These are phyloP conservation scores for Galeopterus variegatus DNA, from an alignment of 2,113 vertebrate genomes.

Conservation along the genomic window DNA sequence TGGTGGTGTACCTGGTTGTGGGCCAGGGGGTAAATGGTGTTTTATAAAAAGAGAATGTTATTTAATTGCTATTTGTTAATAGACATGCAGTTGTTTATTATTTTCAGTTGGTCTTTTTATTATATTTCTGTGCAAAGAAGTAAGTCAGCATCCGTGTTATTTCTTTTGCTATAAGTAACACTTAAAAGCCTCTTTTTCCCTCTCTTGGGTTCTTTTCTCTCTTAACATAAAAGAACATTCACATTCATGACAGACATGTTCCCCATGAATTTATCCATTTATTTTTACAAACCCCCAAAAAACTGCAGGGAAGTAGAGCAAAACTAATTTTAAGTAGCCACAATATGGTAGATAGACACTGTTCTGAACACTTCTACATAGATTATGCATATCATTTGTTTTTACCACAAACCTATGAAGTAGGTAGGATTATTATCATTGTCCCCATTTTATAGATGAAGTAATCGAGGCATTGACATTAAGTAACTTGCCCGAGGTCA, in stretches of 20 bases:
- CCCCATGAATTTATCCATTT: not conserved
- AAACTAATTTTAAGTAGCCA: not conserved
- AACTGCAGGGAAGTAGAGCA: not conserved
- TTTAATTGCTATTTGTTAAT: conserved; percentile 39
- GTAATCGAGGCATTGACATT: conserved; percentile 21
- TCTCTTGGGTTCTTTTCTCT: not conserved
- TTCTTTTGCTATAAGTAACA: conserved; percentile 47
- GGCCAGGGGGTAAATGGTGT: not conserved
- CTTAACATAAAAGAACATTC: conserved; percentile 34
- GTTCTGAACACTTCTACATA: not conserved
- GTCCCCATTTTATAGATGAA: conserved; percentile 46
- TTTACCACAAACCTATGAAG: conserved; percentile 38
- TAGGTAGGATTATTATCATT: conserved; percentile 28
- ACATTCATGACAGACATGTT: conserved; percentile 21
- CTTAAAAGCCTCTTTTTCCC: not conserved
- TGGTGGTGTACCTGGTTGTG: too few species aligned
- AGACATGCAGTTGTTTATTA: conserved; percentile 11
- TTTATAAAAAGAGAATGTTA: conserved; percentile 6
- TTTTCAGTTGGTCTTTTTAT: conserved; percentile 31
- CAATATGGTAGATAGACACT: not conserved
- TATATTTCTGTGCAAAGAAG: conserved; percentile 53
- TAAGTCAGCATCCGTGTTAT: conserved; percentile 43
- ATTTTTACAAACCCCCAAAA: not conserved
- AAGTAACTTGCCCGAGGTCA: conserved; percentile 26
- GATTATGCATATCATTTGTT: not conserved